Percentiles rank a stretch among this genome's conserved stretches.
These are phyloP conservation scores for Cynodonichthys magdalenae DNA, from an alignment of 2,797 vertebrate genomes.

Conservation along the genomic window DNA sequence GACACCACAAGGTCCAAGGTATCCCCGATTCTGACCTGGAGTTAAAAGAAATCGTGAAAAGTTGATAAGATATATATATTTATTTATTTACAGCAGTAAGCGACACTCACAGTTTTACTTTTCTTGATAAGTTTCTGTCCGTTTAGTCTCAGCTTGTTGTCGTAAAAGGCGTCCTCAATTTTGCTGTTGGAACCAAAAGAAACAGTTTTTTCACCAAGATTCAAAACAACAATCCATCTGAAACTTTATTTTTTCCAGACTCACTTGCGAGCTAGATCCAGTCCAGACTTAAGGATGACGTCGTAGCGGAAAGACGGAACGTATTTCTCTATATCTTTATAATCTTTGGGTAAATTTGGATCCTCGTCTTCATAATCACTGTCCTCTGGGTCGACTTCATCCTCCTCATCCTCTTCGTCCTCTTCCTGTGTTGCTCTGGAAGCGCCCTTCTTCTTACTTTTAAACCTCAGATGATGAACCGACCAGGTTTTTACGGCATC, in stretches of 20 bases:
- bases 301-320: conserved; percentile 91
- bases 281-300: conserved; percentile 87
- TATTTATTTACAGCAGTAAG: background rate
- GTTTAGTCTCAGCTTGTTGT: conserved; percentile 89
- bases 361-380: conserved; percentile 85
- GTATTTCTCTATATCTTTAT: conserved; percentile 90
- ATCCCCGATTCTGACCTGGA: conserved; percentile 92
- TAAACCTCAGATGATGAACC: conserved; percentile 80
- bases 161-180: conserved; percentile 95
- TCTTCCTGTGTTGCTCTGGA: conserved; percentile 67
- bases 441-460: conserved; percentile 85
- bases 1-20: conserved; percentile 87
- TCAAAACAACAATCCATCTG: too few relatives aligned
- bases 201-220: background rate
- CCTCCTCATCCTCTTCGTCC: conserved; percentile 80
- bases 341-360: conserved; percentile 81
- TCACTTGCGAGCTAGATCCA: conserved; percentile 93
- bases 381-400: conserved; percentile 70
- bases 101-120: conserved; percentile 89
- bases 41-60: background rate
- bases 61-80: background rate
- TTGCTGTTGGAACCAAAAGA: conserved; percentile 79
- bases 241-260: conserved; percentile 49
- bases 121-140: conserved; percentile 95
- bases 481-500: conserved; percentile 59